Conservation (phyloP, 1,140 invertebrate genomes). For the Aricia agestis region DNA sequence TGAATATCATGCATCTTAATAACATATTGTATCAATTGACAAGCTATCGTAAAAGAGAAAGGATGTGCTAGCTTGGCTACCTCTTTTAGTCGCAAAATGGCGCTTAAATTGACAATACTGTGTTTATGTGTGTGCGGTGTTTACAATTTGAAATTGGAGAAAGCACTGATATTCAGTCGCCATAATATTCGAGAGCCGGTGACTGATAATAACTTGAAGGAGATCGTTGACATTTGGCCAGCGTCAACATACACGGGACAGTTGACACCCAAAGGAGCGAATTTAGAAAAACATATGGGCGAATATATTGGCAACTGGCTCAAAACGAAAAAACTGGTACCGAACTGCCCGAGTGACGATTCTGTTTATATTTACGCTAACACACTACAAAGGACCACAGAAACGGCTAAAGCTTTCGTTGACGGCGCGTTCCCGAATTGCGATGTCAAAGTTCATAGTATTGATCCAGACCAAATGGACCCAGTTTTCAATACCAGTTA, state of each 20-base stretch:
- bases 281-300: conserved; percentile 48
- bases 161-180: conserved; percentile 53
- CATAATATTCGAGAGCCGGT: conserved; percentile 62
- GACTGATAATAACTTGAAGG: conserved; percentile 33
- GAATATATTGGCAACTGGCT: conserved; percentile 45
- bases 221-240: conserved; percentile 22
- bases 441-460: conserved; percentile 38
- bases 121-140: not conserved
- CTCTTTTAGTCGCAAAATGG: not conserved
- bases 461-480: conserved; percentile 41
- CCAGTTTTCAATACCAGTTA: conserved; percentile 50
- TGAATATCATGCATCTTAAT: too few species aligned
- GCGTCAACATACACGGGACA: conserved; percentile 36
- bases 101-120: not conserved
- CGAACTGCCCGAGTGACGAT: conserved; percentile 39
- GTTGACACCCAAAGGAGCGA: conserved; percentile 45
- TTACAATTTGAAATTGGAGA: conserved; percentile 38
- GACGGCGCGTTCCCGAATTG: conserved; percentile 47
- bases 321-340: conserved; percentile 35
- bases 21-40: too few species aligned
- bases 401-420: conserved; percentile 49
- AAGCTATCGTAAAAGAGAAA: too few species aligned
- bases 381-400: conserved; percentile 44
- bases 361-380: conserved; percentile 51
- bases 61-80: too few species aligned